Conservation (phyloP, 2,888 invertebrate species). For the Cataglyphis albicans region DNA sequence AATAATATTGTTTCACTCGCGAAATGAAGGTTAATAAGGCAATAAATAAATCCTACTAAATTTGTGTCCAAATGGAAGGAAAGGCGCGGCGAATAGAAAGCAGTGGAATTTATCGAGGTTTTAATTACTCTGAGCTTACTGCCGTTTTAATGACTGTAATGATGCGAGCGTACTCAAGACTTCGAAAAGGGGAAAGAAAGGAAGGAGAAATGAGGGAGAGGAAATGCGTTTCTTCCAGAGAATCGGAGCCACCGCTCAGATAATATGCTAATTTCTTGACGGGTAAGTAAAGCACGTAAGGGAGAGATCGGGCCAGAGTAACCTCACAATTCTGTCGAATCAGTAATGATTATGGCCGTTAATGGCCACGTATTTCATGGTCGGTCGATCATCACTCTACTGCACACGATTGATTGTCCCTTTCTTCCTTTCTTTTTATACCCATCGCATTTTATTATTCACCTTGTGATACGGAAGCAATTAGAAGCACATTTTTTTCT, state of each 20-base stretch:
- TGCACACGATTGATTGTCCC: slow-evolving; percentile 48
- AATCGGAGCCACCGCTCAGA: slow-evolving; percentile 71
- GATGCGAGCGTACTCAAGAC: slow-evolving; percentile 3
- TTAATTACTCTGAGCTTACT: slow-evolving; percentile 44
- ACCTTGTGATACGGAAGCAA: slow-evolving; percentile 65
- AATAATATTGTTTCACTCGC: neutral
- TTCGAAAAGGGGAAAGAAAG: slow-evolving; percentile 25
- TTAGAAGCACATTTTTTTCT: slow-evolving; percentile 4
- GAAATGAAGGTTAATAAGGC: slow-evolving; percentile 7
- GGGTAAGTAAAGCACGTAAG: slow-evolving; percentile 75
- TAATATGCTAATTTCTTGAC: slow-evolving; percentile 79
- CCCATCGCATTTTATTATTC: slow-evolving; percentile 55
- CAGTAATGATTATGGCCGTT: slow-evolving; percentile 84
- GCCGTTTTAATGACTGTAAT: slow-evolving; percentile 31
- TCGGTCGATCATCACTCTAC: slow-evolving; percentile 70
- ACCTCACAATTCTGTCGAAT: slow-evolving; percentile 80
- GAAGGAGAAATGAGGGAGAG: neutral
- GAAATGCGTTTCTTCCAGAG: slow-evolving; percentile 47
- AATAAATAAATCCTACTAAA: slow-evolving; percentile 2
- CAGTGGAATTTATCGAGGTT: slow-evolving; percentile 20
- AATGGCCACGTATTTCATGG: slow-evolving; percentile 83
- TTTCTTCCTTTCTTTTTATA: neutral
- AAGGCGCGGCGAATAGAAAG: slow-evolving; percentile 13
- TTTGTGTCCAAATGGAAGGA: neutral
- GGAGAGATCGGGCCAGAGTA: slow-evolving; percentile 66